Percentiles rank a stretch among this genome's conserved stretches.
Conservation (phyloP, 1,140 invertebrate genomes). For the Rhyacophila brunnea region DNA sequence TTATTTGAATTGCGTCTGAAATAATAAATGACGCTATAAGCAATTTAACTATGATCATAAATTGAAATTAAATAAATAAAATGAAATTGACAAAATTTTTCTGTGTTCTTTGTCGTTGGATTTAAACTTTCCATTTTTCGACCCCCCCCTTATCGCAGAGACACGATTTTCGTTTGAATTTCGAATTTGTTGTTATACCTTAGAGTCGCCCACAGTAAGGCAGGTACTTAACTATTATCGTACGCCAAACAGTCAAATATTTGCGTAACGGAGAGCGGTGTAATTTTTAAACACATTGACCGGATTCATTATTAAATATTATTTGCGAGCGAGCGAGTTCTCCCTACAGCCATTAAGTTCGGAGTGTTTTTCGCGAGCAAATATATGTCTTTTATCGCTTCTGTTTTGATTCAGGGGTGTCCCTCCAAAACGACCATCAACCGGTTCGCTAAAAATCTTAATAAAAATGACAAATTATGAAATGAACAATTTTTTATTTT, state of each 20-base stretch:
- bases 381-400: slow-evolving; percentile 20
- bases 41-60: no score
- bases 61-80: no score
- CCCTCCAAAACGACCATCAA: not conserved
- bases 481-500: no score
- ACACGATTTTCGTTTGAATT: not conserved
- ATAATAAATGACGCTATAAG: no score
- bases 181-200: slow-evolving; percentile 16
- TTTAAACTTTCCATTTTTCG: no score
- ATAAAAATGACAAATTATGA: no score
- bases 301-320: slow-evolving; percentile 29
- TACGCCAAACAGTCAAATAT: slow-evolving; percentile 35
- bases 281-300: slow-evolving; percentile 38
- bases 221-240: slow-evolving; percentile 31
- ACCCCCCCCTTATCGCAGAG: no score
- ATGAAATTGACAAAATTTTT: no score
- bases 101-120: no score
- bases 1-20: no score
- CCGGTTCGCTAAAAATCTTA: no score
- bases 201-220: not conserved
- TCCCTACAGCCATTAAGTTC: not conserved
- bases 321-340: slow-evolving; percentile 21
- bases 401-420: no score
- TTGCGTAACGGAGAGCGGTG: slow-evolving; percentile 28
- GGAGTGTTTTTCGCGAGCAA: slow-evolving; percentile 9